Evolutionary conservation across 2,797 vertebrate species (phyloP), one percentile per base, ranked within the genome.

Genomic region (Myotis daubentonii): DNA sequence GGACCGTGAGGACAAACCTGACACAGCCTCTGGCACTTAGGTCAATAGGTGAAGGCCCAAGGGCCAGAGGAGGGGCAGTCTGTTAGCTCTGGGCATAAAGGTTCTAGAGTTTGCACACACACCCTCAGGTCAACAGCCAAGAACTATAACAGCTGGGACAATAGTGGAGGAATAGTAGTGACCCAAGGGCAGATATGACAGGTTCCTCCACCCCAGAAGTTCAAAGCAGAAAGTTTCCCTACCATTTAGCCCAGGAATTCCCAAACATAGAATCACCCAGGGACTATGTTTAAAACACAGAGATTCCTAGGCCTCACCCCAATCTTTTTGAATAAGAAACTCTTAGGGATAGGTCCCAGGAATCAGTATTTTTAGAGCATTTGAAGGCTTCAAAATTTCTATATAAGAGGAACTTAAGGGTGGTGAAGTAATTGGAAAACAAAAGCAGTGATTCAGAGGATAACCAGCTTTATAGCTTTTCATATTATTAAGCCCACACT

Each of bases 301-400:
- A 60, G 44, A 75, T 68, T 71, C 47, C 44, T 78, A 36, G 75
- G n/a, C 19, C 17, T 88, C 66, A 55, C 19, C 28, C 15, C 8
- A 87, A 47, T 51, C 11, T 25, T 70, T 55, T 36, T 72, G 41
- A 91, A 62, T 92, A 81, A 78, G 41, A 86, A 84, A 94, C 47
- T 89, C 23, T 55, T 17, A 71, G 51, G 8, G 8, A 41, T 55
- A 17, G 86, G 13, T 4, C 68, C 47, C 22, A 83, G 68, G 23
- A 71, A 57, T 88, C 36, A 79, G 16, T 80, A 60, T 72, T 78
- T 89, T 68, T 87, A 47, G 41, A 28, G 51, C 9, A 51, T 16
- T 76, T 30, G 20, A 78, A 62, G 89, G 30, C 41, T 91, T 90
- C n/a, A 74, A 70, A 71, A 78, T 95, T 92, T 89, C 25, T 87